These are phyloP conservation scores for Ophion slaviceki DNA, from an alignment of 2,888 invertebrate genomes.

Conservation along the genomic window DNA sequence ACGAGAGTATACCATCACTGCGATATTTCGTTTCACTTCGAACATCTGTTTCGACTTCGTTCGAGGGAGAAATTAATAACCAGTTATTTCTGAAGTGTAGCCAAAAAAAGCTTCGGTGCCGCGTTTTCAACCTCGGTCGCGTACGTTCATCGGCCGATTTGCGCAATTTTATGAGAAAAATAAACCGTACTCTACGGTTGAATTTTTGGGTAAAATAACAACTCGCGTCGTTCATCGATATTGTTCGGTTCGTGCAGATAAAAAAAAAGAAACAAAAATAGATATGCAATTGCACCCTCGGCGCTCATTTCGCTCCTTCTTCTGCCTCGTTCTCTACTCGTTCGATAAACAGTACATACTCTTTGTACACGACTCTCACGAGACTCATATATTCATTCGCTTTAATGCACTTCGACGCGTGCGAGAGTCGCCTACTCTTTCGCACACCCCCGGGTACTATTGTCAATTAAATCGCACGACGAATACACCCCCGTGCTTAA, in stretches of 20 bases:
- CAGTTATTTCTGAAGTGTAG: slow-evolving; percentile 54
- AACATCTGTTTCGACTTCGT: slow-evolving; percentile 59
- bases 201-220: neutral
- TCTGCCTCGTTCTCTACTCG: slow-evolving; percentile 28
- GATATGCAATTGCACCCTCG: slow-evolving; percentile 50
- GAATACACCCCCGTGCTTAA: slow-evolving; percentile 26
- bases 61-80: slow-evolving; percentile 73
- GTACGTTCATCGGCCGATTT: neutral
- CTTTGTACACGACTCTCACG: slow-evolving; percentile 65
- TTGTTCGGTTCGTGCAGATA: neutral
- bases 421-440: slow-evolving; percentile 39
- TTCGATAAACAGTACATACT: slow-evolving; percentile 72
- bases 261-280: slow-evolving; percentile 41
- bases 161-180: neutral
- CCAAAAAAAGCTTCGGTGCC: neutral
- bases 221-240: neutral
- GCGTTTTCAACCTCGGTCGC: no score
- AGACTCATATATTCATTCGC: slow-evolving; percentile 75
- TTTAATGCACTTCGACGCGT: slow-evolving; percentile 70
- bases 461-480: slow-evolving; percentile 74
- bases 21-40: slow-evolving; percentile 16
- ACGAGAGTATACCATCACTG: slow-evolving; percentile 9
- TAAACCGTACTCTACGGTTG: neutral
- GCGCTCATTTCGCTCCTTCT: slow-evolving; percentile 37
- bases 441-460: slow-evolving; percentile 66